A percentile compares a stretch with the other conserved stretches of the same genome.
These are phyloP conservation scores for Lepidostoma basale DNA, from an alignment of 1,140 invertebrate genomes.

Conservation along the genomic window DNA sequence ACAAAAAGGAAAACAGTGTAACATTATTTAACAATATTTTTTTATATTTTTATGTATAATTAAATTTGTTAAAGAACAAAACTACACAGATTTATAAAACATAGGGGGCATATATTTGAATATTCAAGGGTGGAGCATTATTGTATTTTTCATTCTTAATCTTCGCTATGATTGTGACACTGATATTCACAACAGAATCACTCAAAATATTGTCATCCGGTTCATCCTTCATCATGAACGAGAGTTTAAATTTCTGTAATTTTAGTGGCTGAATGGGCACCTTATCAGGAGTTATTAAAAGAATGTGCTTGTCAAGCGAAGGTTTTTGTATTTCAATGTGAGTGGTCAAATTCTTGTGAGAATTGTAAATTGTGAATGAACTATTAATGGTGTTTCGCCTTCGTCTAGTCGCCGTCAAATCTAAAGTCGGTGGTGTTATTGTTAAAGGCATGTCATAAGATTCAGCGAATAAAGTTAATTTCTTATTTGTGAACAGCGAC, in stretches of 20 bases:
- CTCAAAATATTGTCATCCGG: not conserved
- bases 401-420: not conserved
- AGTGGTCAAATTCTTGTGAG: conserved; percentile 9
- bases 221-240: not conserved
- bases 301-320: not conserved
- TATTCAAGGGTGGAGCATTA: conserved; percentile 14
- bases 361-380: conserved; percentile 19
- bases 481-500: conserved; percentile 11
- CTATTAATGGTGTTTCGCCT: not conserved
- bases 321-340: conserved; percentile 6
- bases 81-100: not conserved
- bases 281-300: not conserved
- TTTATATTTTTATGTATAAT: no score
- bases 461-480: conserved; percentile 27
- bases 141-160: conserved; percentile 12
- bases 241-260: conserved; percentile 8
- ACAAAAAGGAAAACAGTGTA: no score
- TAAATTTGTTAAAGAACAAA: no score
- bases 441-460: conserved; percentile 22
- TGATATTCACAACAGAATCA: conserved; percentile 18
- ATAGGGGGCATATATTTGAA: conserved; percentile 31
- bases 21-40: no score
- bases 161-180: not conserved
- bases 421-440: conserved; percentile 5
- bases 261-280: conserved; percentile 11